Base-by-base conservation (phyloP, 2,113 vertebrate species). In the Leptodactylus fuscus region DNA sequence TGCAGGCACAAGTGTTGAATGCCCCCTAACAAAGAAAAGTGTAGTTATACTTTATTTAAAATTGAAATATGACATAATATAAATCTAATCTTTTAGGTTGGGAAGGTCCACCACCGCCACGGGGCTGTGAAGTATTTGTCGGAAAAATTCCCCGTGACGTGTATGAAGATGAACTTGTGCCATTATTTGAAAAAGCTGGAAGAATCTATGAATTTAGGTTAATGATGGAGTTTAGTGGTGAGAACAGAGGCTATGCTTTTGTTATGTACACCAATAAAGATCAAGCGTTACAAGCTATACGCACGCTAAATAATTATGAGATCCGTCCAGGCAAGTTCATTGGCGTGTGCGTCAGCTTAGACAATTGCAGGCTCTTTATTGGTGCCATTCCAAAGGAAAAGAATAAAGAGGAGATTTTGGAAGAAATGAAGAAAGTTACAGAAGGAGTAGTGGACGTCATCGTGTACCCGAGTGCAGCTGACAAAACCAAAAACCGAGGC, bases 171-270 rank as follows among this genome's bases (percentile, higher is more conserved):
- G 93, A 97, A 79, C 90, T 99, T 87, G 96, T 99, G 44, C 98
- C 98, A 48, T 92, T 98, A 88, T 98, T 99, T 0, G 96, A 97
- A 91, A 93, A 90, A 85, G 96, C 95, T 38, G 98, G 98, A 4
- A 91, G 88, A 71, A 97, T 99, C 90, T 99, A 99, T 75, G 97
- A 98, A 91, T 96, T 99, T 91, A 93, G 98, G 18, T 92, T 99
- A 88, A 98, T 99, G 98, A 96, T 99, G 97, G 97, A 98, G 89
- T 99, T 98, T 92, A 98, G 95, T 46, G 98, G 97, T 51, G 96
- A 97, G 89, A 99, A 98, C 92, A 93, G 98, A 41, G 98, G 98
- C 89, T 99, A 98, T 80, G 98, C 96, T 81, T 99, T 99, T 88
- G 96, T 99, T 82, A 99, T 96, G 96, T 99, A 96, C 85, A 97